Base-by-base conservation (phyloP, 1,140 invertebrate species). In the Lepidotrigona ventralis region DNA sequence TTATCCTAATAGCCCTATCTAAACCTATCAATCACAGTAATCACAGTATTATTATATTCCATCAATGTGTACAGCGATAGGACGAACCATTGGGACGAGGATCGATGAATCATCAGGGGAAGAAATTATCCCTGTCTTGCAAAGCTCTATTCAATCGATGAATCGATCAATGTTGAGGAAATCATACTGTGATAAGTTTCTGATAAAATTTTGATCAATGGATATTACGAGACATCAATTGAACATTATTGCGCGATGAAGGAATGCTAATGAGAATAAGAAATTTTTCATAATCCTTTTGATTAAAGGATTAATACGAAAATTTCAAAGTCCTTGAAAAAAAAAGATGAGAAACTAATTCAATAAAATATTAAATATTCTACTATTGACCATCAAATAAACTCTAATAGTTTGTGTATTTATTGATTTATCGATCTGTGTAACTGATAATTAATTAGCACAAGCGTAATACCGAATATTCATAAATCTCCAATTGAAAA, bases 1-100 rank as follows among this genome's bases (percentile, higher is more conserved):
- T 73, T 56, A 73, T 26, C 23, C 11, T 1, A 26, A 14, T 56
- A 23, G 26, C 71, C 33, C 51, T 33, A n/a, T 54, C 64, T 29
- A 21, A 73, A 54, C n/a, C 51, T 73, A 73, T 73, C 53, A 54
- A 73, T 54, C 71, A 73, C 14, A 15, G 12, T 73, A 73, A 73
- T 73, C 71, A 23, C 21, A 12, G 71, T 73, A 73, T 73, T 73
- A 73, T 51, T 73, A 73, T 54, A 23, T 54, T 29, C 26, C 70
- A 72, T 72, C 17, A 23, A 73, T 56, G 51, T 11, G 26, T 72
- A 46, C 33, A 23, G 39, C 46, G 12, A 66, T 51, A 39, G 0
- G 39, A 51, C n/a, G 26, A 51, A 17, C 46, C 17, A 26, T 53
- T 26, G 51, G 12, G 2, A 17, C 46, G 23, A 15, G 71, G 26